Percentiles rank a stretch among this genome's conserved stretches.
These are phyloP conservation scores for Tachystola acroxantha DNA, from an alignment of 2,888 invertebrate species.

Conservation along the genomic window DNA sequence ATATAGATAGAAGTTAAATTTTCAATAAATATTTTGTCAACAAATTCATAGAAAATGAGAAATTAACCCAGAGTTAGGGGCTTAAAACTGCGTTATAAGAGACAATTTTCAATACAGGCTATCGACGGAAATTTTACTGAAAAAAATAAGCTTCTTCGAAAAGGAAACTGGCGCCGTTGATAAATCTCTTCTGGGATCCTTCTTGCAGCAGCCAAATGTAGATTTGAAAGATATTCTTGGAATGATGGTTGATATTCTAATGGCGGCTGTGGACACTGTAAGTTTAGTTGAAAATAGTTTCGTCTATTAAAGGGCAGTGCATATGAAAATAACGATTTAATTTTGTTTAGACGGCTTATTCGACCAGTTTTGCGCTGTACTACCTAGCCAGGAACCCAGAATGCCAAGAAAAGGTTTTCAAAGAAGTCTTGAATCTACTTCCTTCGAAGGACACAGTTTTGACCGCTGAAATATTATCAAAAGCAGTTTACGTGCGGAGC, in stretches of 20 bases:
- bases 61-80: too few species aligned
- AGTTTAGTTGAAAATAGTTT: slow-evolving; percentile 32
- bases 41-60: too few species aligned
- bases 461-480: slow-evolving; percentile 74
- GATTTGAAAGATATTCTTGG: slow-evolving; percentile 89
- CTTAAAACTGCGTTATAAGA: too few species aligned
- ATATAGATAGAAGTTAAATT: too few species aligned
- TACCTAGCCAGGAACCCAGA: slow-evolving; percentile 84
- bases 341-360: slow-evolving; percentile 84
- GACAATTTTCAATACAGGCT: too few species aligned
- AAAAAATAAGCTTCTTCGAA: slow-evolving; percentile 72
- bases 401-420: slow-evolving; percentile 82
- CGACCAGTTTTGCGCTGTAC: slow-evolving; percentile 87
- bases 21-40: too few species aligned
- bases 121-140: slow-evolving; percentile 80
- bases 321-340: too few species aligned
- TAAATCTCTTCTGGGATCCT: slow-evolving; percentile 81
- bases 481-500: slow-evolving; percentile 86
- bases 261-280: slow-evolving; percentile 93
- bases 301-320: too few species aligned
- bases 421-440: slow-evolving; percentile 80
- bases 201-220: slow-evolving; percentile 82
- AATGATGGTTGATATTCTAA: slow-evolving; percentile 88
- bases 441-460: slow-evolving; percentile 68
- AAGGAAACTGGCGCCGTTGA: slow-evolving; percentile 25